Evolutionary conservation across 2,113 vertebrate species (phyloP).

Genomic region (Macaca mulatta): DNA sequence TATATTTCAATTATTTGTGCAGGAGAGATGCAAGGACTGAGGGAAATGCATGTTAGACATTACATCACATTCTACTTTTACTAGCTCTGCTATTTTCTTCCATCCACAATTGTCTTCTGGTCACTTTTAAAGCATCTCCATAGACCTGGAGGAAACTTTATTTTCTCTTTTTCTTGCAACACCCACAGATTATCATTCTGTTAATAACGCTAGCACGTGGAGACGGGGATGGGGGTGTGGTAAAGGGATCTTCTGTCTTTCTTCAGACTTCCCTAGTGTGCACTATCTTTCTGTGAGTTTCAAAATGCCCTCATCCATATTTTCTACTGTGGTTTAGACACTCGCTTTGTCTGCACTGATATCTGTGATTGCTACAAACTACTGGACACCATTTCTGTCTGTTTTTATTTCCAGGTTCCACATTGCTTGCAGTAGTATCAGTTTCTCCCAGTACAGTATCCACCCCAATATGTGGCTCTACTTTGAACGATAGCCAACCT

Average conservation of each 20-base stretch:
- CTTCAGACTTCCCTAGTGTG: background rate
- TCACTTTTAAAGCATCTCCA: background rate
- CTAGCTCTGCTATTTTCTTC: background rate
- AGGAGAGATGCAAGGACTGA: background rate
- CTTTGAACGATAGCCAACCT: background rate
- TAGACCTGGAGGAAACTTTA: background rate
- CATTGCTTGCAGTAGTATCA: background rate
- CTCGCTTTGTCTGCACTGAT: background rate
- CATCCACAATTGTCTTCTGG: background rate
- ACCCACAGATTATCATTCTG: background rate
- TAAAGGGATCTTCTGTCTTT: background rate
- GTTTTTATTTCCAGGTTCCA: background rate
- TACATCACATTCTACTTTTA: background rate
- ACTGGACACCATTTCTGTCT: background rate
- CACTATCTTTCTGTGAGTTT: background rate
- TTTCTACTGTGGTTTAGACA: background rate
- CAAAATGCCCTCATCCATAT: background rate
- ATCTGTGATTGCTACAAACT: background rate
- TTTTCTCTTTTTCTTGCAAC: background rate
- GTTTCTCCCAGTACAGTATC: background rate
- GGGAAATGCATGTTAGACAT: background rate
- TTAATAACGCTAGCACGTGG: background rate
- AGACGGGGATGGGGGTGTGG: no score
- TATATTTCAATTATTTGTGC: background rate
- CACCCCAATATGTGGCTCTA: rapidly evolving